phyloP scores from a whole-genome alignment of 2,888 invertebrate genomes.

The Epinotia bilunana region DNA sequence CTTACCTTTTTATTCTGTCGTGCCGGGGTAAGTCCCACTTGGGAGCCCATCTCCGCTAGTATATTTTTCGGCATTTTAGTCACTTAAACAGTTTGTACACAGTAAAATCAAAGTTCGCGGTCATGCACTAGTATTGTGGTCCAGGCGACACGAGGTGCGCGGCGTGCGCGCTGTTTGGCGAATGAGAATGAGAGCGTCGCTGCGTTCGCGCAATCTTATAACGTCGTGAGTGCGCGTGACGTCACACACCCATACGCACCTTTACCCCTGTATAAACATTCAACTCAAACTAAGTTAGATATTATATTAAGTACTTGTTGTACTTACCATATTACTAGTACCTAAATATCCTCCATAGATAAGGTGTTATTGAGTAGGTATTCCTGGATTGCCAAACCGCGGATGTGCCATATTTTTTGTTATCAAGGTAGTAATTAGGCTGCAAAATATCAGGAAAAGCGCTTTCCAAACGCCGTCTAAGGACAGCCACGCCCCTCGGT shows the following conservation, averaged over 20 bases:
- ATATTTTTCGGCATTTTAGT: conserved; percentile 78
- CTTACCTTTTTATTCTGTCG: conserved; percentile 75
- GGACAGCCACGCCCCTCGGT: no score
- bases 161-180: conserved; percentile 66
- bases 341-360: no score
- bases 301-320: no score
- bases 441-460: no score
- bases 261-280: neutral
- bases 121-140: conserved; percentile 53
- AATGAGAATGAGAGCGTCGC: conserved; percentile 66
- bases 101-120: conserved; percentile 55
- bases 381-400: no score
- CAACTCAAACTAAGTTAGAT: no score
- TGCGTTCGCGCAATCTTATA: conserved; percentile 65
- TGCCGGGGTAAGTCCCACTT: conserved; percentile 76
- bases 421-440: no score
- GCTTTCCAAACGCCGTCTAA: no score
- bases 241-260: conserved; percentile 58
- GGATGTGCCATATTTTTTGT: no score
- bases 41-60: conserved; percentile 80
- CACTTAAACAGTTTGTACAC: conserved; percentile 59
- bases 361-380: no score
- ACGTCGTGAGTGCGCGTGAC: conserved; percentile 57
- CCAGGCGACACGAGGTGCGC: conserved; percentile 67
- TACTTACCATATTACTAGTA: no score